These are phyloP conservation scores for Drosophila santomea DNA, from an alignment of 1,140 invertebrate genomes.

Conservation along the genomic window DNA sequence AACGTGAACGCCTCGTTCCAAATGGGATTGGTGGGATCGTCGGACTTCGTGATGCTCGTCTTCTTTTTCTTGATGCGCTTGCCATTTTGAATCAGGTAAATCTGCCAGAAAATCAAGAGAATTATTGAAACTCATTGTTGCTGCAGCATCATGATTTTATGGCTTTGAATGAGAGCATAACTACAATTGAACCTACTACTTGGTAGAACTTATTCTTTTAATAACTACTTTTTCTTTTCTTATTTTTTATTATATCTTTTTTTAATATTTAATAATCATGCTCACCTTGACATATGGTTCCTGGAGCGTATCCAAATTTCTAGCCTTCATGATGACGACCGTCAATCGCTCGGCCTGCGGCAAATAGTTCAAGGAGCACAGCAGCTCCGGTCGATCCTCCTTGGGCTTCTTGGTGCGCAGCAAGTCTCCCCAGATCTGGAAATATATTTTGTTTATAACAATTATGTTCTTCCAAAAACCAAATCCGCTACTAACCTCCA, in stretches of 20 bases:
- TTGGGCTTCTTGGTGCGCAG: conserved; percentile 90
- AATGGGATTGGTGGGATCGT: conserved; percentile 94
- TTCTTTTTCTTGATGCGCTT: conserved; percentile 95
- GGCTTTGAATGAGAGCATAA: too few species aligned
- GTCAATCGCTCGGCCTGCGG: conserved; percentile 94
- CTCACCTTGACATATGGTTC: conserved; percentile 95
- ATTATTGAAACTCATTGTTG: background rate
- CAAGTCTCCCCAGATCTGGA: conserved; percentile 89
- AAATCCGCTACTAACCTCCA: conserved; percentile 86
- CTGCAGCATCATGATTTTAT: background rate
- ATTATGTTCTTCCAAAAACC: fast-evolving
- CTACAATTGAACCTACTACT: too few species aligned
- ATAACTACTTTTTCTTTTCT: too few species aligned
- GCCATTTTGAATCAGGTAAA: conserved; percentile 94
- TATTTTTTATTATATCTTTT: too few species aligned
- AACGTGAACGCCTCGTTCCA: conserved; percentile 98
- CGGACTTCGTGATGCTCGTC: conserved; percentile 94
- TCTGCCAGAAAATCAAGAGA: conserved; percentile 31
- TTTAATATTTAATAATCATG: background rate
- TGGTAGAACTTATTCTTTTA: background rate
- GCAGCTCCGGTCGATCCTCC: conserved; percentile 91
- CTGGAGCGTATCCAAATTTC: conserved; percentile 88
- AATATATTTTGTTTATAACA: background rate
- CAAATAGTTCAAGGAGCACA: conserved; percentile 93
- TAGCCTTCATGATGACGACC: conserved; percentile 92